Percentiles rank a stretch among this genome's conserved stretches.
Evolutionary conservation across 2,797 vertebrate genomes (phyloP).

Genomic region (Coracias cyanogaster): DNA sequence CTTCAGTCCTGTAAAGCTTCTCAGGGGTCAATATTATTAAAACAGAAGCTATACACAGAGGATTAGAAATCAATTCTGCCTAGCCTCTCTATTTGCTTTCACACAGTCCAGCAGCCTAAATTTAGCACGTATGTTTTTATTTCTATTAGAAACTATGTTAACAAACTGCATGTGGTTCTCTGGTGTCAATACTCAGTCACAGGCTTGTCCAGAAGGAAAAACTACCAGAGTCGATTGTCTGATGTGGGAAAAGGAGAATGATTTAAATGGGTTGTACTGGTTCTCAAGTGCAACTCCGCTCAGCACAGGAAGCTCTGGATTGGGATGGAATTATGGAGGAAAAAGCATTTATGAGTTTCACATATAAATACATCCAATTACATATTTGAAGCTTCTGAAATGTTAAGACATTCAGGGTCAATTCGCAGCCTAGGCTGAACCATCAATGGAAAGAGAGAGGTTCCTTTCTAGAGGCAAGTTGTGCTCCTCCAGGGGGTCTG

Average conservation of each 20-base stretch:
- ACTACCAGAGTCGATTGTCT: not conserved
- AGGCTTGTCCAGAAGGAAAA: not conserved
- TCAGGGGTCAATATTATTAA: not conserved
- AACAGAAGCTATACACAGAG: not conserved
- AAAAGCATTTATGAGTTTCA: rapidly evolving
- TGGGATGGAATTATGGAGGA: not conserved
- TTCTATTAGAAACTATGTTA: conserved; percentile 4
- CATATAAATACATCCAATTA: not conserved
- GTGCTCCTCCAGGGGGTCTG: not conserved
- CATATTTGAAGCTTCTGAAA: not conserved
- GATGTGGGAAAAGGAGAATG: not conserved
- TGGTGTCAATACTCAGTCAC: not conserved
- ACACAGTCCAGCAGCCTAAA: conserved; percentile 2
- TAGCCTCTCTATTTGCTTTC: not conserved
- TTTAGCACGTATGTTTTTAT: not conserved
- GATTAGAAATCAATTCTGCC: not conserved
- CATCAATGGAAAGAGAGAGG: not conserved
- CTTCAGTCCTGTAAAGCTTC: not conserved
- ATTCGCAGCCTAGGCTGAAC: not conserved
- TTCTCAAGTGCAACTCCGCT: not conserved
- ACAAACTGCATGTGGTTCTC: not conserved
- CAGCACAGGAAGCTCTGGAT: not conserved
- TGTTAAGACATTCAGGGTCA: not conserved
- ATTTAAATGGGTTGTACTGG: not conserved
- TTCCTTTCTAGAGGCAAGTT: not conserved